Base-by-base conservation (phyloP, 2,888 invertebrate species). In the Ichneumoninae sp. region DNA sequence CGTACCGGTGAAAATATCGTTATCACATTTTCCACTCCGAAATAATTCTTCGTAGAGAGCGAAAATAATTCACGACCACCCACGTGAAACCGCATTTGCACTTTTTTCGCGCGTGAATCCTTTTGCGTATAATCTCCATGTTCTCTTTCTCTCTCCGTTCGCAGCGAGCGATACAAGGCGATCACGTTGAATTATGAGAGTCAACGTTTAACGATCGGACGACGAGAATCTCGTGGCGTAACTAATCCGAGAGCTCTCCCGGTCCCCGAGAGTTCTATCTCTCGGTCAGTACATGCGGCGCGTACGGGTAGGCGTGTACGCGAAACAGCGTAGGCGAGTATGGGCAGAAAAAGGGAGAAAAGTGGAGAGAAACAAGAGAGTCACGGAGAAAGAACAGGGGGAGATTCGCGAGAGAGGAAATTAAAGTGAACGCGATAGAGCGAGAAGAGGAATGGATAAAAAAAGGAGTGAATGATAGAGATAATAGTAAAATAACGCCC, bases 401-500 rank as follows among this genome's bases (percentile, higher is more conserved):
- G 44, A 44, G 60, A 47, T 75, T 30, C 54, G 40, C 19, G 57
- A 78, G 70, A 83, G 70, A 68, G 68, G 54, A 82, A 87, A 86
- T 87, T 80, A 87, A 82, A 66, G 52, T 50, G 70, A 75, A 66
- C 26, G 71, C 60, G 36, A 30, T 26, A 82, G 75, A 65, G 62
- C 82, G 82, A 74, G 72, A 87, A 74, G 66, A 68, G 62, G n/a
- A 44, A 76, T 33, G 79, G 60, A 82, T 54, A 81, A 82, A 36
- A 57, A 77, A 57, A 74, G 82, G 77, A 83, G 85, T 84, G 83
- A 86, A 84, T 83, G 86, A 81, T 76, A 83, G 68, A 86, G 84
- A 87, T 86, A 77, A 85, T 82, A 81, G 84, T 80, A 84, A 87
- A 88, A 87, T 88, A 88, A 89, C 88, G 87, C 82, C 81, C 69